A percentile compares a stretch with the other conserved stretches of the same genome.
Conservation (phyloP, 2,888 invertebrate genomes). For the Mesorhabditis spiculigera region DNA sequence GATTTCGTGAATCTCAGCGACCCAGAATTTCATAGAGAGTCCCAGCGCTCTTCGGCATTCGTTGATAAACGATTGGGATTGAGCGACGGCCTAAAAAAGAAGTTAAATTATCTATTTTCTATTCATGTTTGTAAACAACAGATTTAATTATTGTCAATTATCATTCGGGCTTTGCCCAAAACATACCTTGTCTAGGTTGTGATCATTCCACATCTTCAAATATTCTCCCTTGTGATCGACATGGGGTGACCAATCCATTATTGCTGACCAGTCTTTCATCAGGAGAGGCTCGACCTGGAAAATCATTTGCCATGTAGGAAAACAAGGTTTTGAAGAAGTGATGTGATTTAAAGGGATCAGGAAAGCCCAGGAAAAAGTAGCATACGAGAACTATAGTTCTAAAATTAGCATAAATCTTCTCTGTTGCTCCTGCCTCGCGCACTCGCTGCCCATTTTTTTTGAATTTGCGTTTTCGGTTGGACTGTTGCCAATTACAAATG, state of each 20-base stretch:
- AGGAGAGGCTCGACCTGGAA: constrained; percentile 55
- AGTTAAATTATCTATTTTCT: not conserved
- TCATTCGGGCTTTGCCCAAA: too few species aligned
- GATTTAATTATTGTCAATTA: not conserved
- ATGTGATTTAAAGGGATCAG: too few species aligned
- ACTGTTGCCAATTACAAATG: too few species aligned
- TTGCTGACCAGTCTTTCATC: constrained; percentile 58
- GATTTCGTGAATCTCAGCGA: constrained; percentile 59
- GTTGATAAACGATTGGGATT: constrained; percentile 58
- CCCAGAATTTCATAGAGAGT: constrained; percentile 59
- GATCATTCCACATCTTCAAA: constrained; percentile 57
- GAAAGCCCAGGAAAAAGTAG: too few species aligned
- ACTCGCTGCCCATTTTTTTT: too few species aligned
- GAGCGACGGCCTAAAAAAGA: constrained; percentile 50
- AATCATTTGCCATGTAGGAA: not conserved
- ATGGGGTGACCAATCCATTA: constrained; percentile 58
- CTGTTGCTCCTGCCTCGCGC: too few species aligned
- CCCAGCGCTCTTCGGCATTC: constrained; percentile 58
- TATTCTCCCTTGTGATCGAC: constrained; percentile 59
- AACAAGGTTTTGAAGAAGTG: not conserved
- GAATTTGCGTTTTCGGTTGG: too few species aligned
- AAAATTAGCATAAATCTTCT: too few species aligned
- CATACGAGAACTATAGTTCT: too few species aligned
- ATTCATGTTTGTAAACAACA: not conserved
- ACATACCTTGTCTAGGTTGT: constrained; percentile 57